Conservation (phyloP, 2,113 vertebrate genomes). For the Caloenas nicobarica region DNA sequence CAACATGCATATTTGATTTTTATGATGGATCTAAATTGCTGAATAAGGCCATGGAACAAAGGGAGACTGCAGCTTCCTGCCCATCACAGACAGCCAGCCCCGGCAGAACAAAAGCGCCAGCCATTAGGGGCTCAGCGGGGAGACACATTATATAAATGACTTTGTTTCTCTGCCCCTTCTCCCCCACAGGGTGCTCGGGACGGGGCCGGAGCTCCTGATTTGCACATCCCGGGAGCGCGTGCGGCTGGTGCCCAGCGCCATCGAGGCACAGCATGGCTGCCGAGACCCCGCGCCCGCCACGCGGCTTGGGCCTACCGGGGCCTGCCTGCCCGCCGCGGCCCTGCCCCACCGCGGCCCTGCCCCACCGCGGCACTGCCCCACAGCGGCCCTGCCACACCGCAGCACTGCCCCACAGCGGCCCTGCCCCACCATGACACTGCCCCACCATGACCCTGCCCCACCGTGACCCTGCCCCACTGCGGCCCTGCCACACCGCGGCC, state of each 20-base stretch:
- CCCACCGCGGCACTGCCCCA: too few relatives aligned
- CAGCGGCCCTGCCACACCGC: too few relatives aligned
- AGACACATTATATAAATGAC: slow-evolving; percentile 81
- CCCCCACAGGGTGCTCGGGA: slow-evolving; percentile 63
- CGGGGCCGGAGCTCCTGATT: slow-evolving; percentile 29
- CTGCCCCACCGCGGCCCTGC: too few relatives aligned
- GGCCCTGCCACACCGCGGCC: too few relatives aligned
- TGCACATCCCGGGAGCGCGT: slow-evolving; percentile 19
- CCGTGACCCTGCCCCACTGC: too few relatives aligned
- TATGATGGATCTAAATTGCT: slow-evolving; percentile 82
- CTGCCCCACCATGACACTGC: too few relatives aligned
- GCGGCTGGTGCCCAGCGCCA: background rate
- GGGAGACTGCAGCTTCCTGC: slow-evolving; percentile 73
- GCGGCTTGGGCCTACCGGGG: too few relatives aligned
- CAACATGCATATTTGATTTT: slow-evolving; percentile 84
- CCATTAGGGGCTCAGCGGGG: slow-evolving; percentile 80
- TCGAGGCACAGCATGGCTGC: rapidly evolving
- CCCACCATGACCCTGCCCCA: too few relatives aligned
- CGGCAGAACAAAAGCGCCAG: slow-evolving; percentile 75
- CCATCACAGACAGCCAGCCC: slow-evolving; percentile 74
- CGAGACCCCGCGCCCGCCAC: too few relatives aligned
- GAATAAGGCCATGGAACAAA: slow-evolving; percentile 80
- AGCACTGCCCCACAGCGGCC: too few relatives aligned
- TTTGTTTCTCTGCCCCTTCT: slow-evolving; percentile 72
- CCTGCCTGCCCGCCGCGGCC: too few relatives aligned